Evolutionary conservation across 2,888 invertebrate species (phyloP).

Genomic region (Auanema freiburgensis): DNA sequence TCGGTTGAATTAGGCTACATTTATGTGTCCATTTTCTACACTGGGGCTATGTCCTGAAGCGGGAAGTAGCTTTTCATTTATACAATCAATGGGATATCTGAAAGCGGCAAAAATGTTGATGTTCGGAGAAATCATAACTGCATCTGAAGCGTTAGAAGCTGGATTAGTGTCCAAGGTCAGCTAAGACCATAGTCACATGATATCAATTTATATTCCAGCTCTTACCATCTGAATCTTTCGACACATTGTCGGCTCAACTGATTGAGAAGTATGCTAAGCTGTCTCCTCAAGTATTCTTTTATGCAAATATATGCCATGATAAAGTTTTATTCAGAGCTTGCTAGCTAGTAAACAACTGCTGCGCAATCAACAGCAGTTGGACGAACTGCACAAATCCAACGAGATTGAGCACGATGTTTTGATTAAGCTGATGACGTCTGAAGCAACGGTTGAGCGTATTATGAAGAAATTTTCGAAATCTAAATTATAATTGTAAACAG

Average conservation of each 20-base stretch:
- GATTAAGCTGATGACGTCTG: constrained; percentile 17
- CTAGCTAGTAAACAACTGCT: constrained; percentile 31
- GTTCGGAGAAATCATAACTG: constrained; percentile 78
- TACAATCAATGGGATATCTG: constrained; percentile 71
- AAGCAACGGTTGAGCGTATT: constrained; percentile 33
- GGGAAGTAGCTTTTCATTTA: constrained; percentile 41
- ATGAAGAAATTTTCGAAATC: constrained; percentile 28
- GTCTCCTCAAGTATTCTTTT: constrained; percentile 24
- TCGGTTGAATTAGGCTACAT: constrained; percentile 39
- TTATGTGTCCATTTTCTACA: constrained; percentile 47
- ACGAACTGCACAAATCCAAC: constrained; percentile 30
- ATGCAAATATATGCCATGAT: constrained; percentile 1
- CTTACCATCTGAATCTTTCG: constrained; percentile 28
- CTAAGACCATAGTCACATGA: not conserved
- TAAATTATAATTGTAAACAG: constrained; percentile 11
- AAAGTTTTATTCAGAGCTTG: constrained; percentile 27
- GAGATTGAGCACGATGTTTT: constrained; percentile 27
- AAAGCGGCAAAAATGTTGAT: constrained; percentile 73
- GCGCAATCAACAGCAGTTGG: constrained; percentile 23
- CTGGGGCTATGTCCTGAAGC: constrained; percentile 53
- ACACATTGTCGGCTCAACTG: constrained; percentile 25
- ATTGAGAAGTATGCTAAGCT: constrained; percentile 26
- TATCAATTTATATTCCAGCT: constrained; percentile 19
- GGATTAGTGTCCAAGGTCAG: constrained; percentile 78
- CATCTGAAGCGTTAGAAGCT: constrained; percentile 77